Percentiles rank a stretch among this genome's conserved stretches.
Evolutionary conservation across 2,113 vertebrate species (phyloP).

Genomic region (Corvus cornix): DNA sequence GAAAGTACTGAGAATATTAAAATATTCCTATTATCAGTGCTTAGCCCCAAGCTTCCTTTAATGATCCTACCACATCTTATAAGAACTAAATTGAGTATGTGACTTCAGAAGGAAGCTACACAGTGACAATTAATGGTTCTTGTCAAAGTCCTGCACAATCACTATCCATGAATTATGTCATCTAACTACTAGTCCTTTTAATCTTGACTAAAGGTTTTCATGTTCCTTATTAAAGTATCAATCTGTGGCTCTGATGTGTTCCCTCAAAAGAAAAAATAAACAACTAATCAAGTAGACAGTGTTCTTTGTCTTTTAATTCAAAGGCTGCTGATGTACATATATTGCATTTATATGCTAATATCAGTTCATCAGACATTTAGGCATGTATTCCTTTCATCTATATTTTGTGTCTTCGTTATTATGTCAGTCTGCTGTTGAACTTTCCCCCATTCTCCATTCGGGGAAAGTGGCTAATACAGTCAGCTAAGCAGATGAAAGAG

Average conservation of each 20-base stretch:
- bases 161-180: conserved; percentile 65
- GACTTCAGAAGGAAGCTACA: conserved; percentile 69
- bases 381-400: conserved; percentile 40
- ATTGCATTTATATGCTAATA: conserved; percentile 40
- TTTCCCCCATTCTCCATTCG: conserved; percentile 11
- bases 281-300: conserved; percentile 61
- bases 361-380: conserved; percentile 51
- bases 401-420: conserved; percentile 35
- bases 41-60: conserved; percentile 76
- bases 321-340: conserved; percentile 33
- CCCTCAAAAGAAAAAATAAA: conserved; percentile 62
- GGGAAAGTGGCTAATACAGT: conserved; percentile 30
- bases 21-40: conserved; percentile 67
- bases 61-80: conserved; percentile 71
- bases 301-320: conserved; percentile 61
- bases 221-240: conserved; percentile 67
- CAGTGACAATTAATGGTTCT: conserved; percentile 74
- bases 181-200: conserved; percentile 51
- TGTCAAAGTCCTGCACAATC: conserved; percentile 58
- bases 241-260: conserved; percentile 39
- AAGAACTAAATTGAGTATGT: conserved; percentile 69
- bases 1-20: conserved; percentile 71
- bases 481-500: conserved; percentile 38
- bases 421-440: conserved; percentile 55
- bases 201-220: conserved; percentile 43